Evolutionary conservation across 2,888 invertebrate species (phyloP).

Genomic region (Ctenicera cuprea): DNA sequence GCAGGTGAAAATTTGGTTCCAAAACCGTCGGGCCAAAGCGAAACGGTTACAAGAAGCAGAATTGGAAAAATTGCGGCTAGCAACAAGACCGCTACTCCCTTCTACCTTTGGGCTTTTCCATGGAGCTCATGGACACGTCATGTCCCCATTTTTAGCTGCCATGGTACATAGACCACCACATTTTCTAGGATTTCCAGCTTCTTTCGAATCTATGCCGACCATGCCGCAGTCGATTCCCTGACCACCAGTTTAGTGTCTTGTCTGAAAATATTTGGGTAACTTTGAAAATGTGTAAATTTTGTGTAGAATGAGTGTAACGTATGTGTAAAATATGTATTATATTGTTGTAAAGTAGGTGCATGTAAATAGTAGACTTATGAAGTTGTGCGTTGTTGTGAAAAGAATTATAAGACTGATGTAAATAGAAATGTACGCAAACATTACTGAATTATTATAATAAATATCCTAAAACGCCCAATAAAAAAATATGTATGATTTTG

Average conservation of each 20-base stretch:
- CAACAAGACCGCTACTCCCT: conserved; percentile 86
- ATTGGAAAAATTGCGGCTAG: conserved; percentile 90
- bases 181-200: conserved; percentile 75
- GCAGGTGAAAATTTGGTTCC: conserved; percentile 86
- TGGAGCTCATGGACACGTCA: conserved; percentile 75
- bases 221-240: conserved; percentile 47
- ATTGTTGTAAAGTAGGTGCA: conserved; percentile 19
- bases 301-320: conserved; percentile 21
- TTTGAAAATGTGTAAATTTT: conserved; percentile 22
- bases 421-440: conserved; percentile 28
- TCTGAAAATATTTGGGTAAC: neutral
- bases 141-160: conserved; percentile 80
- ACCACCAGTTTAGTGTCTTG: neutral
- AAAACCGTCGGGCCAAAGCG: conserved; percentile 92
- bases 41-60: conserved; percentile 98
- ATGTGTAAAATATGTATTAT: conserved; percentile 27
- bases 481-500: neutral
- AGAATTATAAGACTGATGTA: conserved; percentile 50
- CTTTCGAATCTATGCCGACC: conserved; percentile 55
- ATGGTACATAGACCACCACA: conserved; percentile 78
- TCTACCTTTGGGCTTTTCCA: conserved; percentile 83
- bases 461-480: conserved; percentile 6
- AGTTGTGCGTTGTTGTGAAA: conserved; percentile 32
- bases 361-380: neutral
- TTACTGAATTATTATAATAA: conserved; percentile 24